phyloP scores from a whole-genome alignment of 2,797 vertebrate genomes.

The Lithobates sylvaticus region DNA sequence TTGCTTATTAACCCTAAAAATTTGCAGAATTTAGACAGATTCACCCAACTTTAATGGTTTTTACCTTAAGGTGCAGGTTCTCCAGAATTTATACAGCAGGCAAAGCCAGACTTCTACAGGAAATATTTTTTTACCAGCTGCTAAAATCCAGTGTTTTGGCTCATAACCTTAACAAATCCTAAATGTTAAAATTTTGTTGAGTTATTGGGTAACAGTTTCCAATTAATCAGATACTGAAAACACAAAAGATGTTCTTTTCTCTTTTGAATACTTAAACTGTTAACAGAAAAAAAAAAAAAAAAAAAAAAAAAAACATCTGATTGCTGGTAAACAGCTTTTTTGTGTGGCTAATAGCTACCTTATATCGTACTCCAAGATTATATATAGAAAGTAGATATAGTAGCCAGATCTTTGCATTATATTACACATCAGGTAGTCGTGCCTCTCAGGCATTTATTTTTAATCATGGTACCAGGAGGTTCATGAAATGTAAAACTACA shows the following conservation, averaged over 20 bases:
- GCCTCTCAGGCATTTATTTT: constrained; percentile 48
- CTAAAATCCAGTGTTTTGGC: too few relatives aligned
- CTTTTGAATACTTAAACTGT: neutral
- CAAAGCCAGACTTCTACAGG: too few relatives aligned
- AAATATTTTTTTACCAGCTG: too few relatives aligned
- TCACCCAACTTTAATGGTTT: too few relatives aligned
- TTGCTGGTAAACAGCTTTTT: constrained; percentile 33
- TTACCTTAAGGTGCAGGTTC: too few relatives aligned
- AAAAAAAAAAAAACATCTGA: neutral
- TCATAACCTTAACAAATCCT: too few relatives aligned
- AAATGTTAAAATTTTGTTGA: too few relatives aligned
- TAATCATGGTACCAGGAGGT: constrained; percentile 55
- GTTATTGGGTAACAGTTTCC: too few relatives aligned
- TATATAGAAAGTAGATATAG: constrained; percentile 41
- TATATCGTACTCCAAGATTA: constrained; percentile 35
- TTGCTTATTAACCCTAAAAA: too few relatives aligned
- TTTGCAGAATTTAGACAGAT: too few relatives aligned
- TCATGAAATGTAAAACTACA: constrained; percentile 51
- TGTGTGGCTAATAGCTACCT: constrained; percentile 26
- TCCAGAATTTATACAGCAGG: too few relatives aligned
- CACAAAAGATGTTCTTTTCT: neutral
- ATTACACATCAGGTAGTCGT: constrained; percentile 43
- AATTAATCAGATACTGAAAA: too few relatives aligned
- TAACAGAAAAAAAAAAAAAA: neutral
- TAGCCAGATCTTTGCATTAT: constrained; percentile 48